Evolutionary conservation across 2,888 invertebrate species (phyloP).

Genomic region (Drosophila lacicola): DNA sequence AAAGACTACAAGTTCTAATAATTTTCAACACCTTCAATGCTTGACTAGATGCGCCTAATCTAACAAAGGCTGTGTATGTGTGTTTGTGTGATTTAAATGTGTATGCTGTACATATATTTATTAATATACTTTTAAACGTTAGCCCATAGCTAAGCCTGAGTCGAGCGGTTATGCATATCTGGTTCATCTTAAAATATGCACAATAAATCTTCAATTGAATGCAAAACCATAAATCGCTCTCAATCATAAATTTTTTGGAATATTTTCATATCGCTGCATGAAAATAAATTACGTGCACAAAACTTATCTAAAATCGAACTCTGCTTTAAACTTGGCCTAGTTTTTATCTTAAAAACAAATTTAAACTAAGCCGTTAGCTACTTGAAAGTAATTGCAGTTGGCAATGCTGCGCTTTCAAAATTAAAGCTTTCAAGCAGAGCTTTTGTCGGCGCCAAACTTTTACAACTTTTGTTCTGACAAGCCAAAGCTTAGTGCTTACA

Average conservation of each 20-base stretch:
- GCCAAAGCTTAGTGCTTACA: slow-evolving; percentile 34
- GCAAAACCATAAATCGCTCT: not conserved
- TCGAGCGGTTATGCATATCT: slow-evolving; percentile 2
- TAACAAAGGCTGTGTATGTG: not conserved
- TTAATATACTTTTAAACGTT: not conserved
- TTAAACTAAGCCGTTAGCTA: slow-evolving; percentile 26
- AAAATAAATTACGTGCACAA: not conserved
- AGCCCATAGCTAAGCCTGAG: slow-evolving; percentile 1
- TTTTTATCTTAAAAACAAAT: not conserved
- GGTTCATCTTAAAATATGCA: not conserved
- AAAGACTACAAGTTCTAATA: slow-evolving; percentile 1
- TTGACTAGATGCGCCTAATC: slow-evolving; percentile 25
- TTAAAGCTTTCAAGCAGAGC: slow-evolving; percentile 26
- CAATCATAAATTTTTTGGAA: not conserved
- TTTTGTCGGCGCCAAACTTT: slow-evolving; percentile 17
- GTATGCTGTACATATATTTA: not conserved
- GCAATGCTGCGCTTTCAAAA: slow-evolving; percentile 29
- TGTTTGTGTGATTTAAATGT: not conserved
- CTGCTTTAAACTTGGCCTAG: slow-evolving; percentile 7
- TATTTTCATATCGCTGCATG: not conserved
- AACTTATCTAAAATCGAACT: slow-evolving; percentile 1
- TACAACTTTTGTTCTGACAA: slow-evolving; percentile 11
- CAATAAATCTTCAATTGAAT: not conserved
- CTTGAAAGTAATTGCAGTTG: slow-evolving; percentile 7
- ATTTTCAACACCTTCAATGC: slow-evolving; percentile 16